phyloP scores from a whole-genome alignment of 92 coral and sea anemone species.

The Bergia puertoricense region DNA sequence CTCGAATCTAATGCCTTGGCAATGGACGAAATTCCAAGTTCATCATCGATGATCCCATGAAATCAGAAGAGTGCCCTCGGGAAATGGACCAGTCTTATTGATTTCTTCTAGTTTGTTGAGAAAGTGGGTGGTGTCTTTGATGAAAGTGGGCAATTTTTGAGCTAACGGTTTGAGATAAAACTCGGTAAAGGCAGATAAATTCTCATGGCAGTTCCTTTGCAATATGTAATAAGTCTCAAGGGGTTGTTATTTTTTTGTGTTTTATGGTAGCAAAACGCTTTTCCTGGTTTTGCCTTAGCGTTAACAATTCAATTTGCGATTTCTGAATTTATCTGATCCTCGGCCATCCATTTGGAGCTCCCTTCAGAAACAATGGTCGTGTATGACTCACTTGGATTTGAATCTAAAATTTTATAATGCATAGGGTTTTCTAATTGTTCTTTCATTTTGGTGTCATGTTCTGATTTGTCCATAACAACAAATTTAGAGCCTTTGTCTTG shows the following conservation, averaged over 20 bases:
- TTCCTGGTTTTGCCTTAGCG: slow-evolving; percentile 46
- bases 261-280: slow-evolving; percentile 44
- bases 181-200: no score
- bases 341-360: slow-evolving; percentile 48
- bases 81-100: no score
- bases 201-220: neutral
- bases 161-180: no score
- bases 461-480: neutral
- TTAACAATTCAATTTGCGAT: slow-evolving; percentile 5
- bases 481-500: neutral
- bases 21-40: no score
- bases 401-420: slow-evolving; percentile 44
- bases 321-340: slow-evolving; percentile 40
- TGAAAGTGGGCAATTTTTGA: no score
- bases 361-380: slow-evolving; percentile 18
- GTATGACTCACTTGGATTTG: slow-evolving; percentile 39
- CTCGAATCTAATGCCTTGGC: no score
- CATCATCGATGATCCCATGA: no score
- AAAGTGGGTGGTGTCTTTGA: no score
- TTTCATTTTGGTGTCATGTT: slow-evolving; percentile 45
- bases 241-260: slow-evolving; percentile 1
- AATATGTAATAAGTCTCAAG: no score
- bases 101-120: no score
- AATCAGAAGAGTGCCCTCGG: no score
- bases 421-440: slow-evolving; percentile 48